These are phyloP conservation scores for Micropoecilia bifurca DNA, from an alignment of 2,797 vertebrate genomes.

Conservation along the genomic window DNA sequence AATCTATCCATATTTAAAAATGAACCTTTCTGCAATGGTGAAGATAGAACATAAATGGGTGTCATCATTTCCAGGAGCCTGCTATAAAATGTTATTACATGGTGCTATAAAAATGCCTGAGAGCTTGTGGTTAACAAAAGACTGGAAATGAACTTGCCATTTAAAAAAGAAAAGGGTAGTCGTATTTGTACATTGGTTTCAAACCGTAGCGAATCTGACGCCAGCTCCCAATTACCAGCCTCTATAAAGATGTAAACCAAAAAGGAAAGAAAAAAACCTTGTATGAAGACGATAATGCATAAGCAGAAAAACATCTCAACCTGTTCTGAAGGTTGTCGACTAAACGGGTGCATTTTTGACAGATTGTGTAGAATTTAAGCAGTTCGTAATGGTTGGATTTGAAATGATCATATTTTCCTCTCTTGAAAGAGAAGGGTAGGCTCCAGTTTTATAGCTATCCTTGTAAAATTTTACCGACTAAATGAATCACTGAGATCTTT, in stretches of 20 bases:
- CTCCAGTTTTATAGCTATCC: constrained; percentile 4
- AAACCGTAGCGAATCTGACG: constrained; percentile 13
- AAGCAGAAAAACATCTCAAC: neutral
- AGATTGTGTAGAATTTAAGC: constrained; percentile 9
- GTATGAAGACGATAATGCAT: constrained; percentile 5
- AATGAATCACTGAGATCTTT: constrained; percentile 37
- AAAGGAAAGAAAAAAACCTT: neutral
- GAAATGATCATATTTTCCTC: constrained; percentile 27
- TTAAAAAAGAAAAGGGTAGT: constrained; percentile 27
- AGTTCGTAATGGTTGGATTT: constrained; percentile 8
- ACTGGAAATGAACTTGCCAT: constrained; percentile 43
- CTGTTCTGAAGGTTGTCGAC: constrained; percentile 13
- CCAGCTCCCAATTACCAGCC: neutral
- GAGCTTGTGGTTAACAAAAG: constrained; percentile 45
- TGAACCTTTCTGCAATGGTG: constrained; percentile 23
- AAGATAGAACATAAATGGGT: constrained; percentile 44
- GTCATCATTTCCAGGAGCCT: constrained; percentile 37
- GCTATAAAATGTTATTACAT: constrained; percentile 57
- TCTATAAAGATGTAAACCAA: constrained; percentile 10
- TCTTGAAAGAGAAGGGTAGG: constrained; percentile 6
- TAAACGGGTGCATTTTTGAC: constrained; percentile 24
- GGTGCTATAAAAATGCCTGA: constrained; percentile 50
- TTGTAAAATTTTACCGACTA: constrained; percentile 31
- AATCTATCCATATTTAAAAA: constrained; percentile 29
- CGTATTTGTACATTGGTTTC: constrained; percentile 33